Evolutionary conservation across 2,888 invertebrate genomes (phyloP).

Genomic region (Carabus problematicus): DNA sequence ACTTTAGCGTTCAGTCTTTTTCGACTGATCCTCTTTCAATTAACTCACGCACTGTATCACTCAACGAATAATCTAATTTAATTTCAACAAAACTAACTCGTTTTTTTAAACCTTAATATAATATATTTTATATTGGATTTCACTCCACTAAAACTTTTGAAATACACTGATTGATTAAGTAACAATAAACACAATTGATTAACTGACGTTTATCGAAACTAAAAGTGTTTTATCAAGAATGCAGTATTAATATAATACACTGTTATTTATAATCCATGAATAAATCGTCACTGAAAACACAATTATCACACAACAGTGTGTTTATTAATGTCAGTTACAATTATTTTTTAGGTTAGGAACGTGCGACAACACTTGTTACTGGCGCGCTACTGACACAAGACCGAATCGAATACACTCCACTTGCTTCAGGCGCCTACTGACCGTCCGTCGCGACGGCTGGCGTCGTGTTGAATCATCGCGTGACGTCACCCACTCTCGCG

Average conservation of each 20-base stretch:
- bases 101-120: not conserved
- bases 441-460: conserved; percentile 39
- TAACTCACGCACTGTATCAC: too few relatives aligned
- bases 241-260: too few relatives aligned
- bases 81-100: not conserved
- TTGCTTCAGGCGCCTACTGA: conserved; percentile 5
- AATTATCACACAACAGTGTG: conserved; percentile 2
- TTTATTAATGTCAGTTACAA: not conserved
- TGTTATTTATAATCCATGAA: not conserved
- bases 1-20: not conserved
- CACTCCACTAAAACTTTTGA: not conserved
- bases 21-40: not conserved
- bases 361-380: not conserved
- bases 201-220: too few relatives aligned
- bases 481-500: conserved; percentile 44
- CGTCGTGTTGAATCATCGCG: conserved; percentile 45
- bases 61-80: too few relatives aligned
- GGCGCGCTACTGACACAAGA: not conserved
- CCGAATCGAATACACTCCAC: conserved; percentile 3
- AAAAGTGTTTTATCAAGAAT: too few relatives aligned
- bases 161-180: not conserved
- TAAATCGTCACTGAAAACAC: not conserved
- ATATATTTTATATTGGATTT: too few relatives aligned
- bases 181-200: too few relatives aligned
- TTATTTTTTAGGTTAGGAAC: not conserved